These are phyloP conservation scores for Melanargia galathea DNA, from an alignment of 2,888 invertebrate species.

Conservation along the genomic window DNA sequence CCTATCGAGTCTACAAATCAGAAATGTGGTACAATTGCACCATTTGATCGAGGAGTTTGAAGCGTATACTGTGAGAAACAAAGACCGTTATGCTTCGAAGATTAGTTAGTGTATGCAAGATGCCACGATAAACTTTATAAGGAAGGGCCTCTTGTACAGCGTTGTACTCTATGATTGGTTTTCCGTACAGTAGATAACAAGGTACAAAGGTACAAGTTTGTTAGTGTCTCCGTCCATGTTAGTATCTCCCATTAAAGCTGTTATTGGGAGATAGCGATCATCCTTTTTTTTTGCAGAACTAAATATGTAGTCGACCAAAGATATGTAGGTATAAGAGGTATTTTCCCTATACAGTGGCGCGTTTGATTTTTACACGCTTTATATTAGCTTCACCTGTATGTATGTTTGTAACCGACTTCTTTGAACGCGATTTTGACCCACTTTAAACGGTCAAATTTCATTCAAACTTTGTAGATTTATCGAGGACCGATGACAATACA, in stretches of 20 bases:
- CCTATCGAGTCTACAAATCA: conserved; percentile 73
- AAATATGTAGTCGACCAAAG: no score
- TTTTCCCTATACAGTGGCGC: no score
- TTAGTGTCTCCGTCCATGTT: conserved; percentile 46
- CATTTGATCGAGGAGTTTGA: conserved; percentile 13
- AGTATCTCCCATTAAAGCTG: no score
- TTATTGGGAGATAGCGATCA: conserved; percentile 69
- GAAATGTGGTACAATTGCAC: conserved; percentile 54
- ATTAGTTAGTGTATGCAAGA: conserved; percentile 37
- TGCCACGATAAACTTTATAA: conserved; percentile 53
- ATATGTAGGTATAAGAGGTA: no score
- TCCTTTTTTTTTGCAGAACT: conserved; percentile 59
- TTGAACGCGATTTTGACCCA: no score
- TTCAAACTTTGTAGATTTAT: no score
- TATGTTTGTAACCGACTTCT: no score
- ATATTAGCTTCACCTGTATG: no score
- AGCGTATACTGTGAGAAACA: conserved; percentile 9
- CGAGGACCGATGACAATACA: no score
- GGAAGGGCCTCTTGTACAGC: conserved; percentile 55
- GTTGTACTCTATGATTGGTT: conserved; percentile 53
- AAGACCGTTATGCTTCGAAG: conserved; percentile 25
- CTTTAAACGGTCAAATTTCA: no score
- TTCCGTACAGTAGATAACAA: conserved; percentile 56
- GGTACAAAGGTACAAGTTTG: conserved; percentile 57
- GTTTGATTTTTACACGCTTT: no score